Base-by-base conservation (phyloP, 2,888 invertebrate genomes). In the Aleiodes testaceus region DNA sequence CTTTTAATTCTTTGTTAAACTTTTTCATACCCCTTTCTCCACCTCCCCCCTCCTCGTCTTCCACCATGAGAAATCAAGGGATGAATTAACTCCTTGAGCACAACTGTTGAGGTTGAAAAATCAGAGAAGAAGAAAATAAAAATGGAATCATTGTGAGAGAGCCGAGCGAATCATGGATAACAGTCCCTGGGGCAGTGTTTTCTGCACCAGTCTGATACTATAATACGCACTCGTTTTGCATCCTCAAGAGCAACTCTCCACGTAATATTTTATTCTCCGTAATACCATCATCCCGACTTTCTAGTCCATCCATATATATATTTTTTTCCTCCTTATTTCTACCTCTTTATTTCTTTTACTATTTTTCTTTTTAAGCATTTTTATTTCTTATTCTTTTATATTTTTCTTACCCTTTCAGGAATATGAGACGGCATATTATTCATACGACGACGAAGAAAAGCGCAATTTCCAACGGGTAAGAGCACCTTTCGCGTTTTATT, bases 251-350 rank as follows among this genome's bases (percentile, higher is more conserved):
- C 20, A 30, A 68, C 68, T 49, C 68, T 59, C 47, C 6, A 59
- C 68, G 16, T 59, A 36, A 49, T 61, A 68, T 68, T 68, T 79
- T 78, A 78, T 73, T 73, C 76, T 67, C 65, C 63, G 74, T 73
- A 77, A 80, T 79, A 76, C 73, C 67, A 71, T 74, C 49, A 59
- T 63, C 59, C 36, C 30, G 26, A 49, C 44, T 49, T 36, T 66
- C 26, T 36, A 36, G 36, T 11, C 36, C 36, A 36, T 36, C 36
- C 36, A 11, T 36, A 36, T 36, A n/a, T n/a, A n/a, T n/a, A n/a
- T 36, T 36, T 36, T 36, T 36, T 36, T 2, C 16, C 53, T 47
- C 36, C n/a, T 50, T 49, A 42, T 30, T 36, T 66, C 30, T 26
- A 45, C 22, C 52, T 53, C 55, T 55, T 66, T 53, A 20, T 66